phyloP scores from a whole-genome alignment of 2,113 vertebrate genomes.

The human (Homo sapiens) region GRCh38 chr7:108396501-108397000 shows the following conservation, averaged over 20 bases:
- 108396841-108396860: neutral
- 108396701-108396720: neutral
- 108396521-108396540: neutral
- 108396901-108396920: neutral
- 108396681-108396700: neutral
- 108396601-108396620: neutral
- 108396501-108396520: neutral
- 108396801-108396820: neutral
- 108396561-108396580: neutral
- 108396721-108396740: neutral
- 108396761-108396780: neutral
- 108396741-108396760: neutral
- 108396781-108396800: slow-evolving; percentile 28
- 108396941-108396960: slow-evolving; percentile 7
- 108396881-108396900: neutral
- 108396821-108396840: neutral
- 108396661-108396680: neutral
- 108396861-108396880: neutral
- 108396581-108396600: neutral
- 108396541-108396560: neutral
- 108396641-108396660: neutral
- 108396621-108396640: neutral
- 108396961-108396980: neutral
- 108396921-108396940: neutral
- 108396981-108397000: neutral